Evolutionary conservation across 2,113 vertebrate species (phyloP).

Genomic region (Oryzias curvinotus): DNA sequence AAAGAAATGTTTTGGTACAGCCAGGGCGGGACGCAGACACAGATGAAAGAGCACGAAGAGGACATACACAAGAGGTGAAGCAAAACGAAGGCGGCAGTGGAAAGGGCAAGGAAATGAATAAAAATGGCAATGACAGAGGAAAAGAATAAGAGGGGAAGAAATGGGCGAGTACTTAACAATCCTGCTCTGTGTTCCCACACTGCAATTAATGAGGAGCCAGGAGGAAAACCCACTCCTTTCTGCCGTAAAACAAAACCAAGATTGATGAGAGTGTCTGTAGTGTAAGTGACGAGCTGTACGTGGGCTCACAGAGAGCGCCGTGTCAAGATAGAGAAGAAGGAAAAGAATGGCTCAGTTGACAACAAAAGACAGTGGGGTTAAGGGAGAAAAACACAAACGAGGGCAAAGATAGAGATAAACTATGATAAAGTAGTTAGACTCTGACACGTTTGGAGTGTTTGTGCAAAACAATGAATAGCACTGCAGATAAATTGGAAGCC

Average conservation of each 20-base stretch:
- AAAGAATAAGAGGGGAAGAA: conserved; percentile 14
- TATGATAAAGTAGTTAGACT: conserved; percentile 37
- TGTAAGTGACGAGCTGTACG: conserved; percentile 48
- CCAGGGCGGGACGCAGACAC: conserved; percentile 15
- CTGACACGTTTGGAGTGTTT: conserved; percentile 4
- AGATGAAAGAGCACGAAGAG: conserved; percentile 12
- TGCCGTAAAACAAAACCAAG: conserved; percentile 67
- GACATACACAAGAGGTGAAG: conserved; percentile 11
- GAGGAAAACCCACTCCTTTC: conserved; percentile 57
- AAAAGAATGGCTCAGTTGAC: conserved; percentile 23
- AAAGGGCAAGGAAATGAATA: neutral
- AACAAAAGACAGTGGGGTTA: conserved; percentile 27
- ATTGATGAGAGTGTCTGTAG: conserved; percentile 65
- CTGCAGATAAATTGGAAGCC: conserved; percentile 62
- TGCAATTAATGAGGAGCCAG: conserved; percentile 70
- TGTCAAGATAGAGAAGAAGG: conserved; percentile 32
- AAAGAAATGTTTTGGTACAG: conserved; percentile 32
- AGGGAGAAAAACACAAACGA: conserved; percentile 28
- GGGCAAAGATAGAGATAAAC: conserved; percentile 32
- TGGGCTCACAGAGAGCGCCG: conserved; percentile 36
- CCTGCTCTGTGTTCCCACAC: conserved; percentile 52
- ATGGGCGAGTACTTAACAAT: conserved; percentile 45
- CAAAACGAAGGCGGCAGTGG: conserved; percentile 9
- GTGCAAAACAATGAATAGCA: conserved; percentile 30
- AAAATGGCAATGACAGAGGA: conserved; percentile 13